A percentile compares a stretch with the other conserved stretches of the same genome.
Conservation (phyloP, 2,888 invertebrate genomes). For the Gryllus longicercus region DNA sequence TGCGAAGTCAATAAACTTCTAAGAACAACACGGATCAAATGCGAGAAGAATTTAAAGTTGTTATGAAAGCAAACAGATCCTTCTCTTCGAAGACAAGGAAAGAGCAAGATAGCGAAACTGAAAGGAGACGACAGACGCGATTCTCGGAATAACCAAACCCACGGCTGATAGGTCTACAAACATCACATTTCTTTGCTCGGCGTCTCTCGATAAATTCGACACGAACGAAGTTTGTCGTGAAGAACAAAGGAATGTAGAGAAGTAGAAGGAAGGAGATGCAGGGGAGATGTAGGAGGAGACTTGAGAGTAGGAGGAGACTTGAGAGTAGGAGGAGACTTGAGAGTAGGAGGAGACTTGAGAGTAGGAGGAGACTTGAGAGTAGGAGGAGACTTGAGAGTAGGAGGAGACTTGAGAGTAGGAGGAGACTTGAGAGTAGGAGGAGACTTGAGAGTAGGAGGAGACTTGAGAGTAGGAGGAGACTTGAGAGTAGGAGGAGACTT, state of each 20-base stretch:
- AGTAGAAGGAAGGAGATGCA: not conserved
- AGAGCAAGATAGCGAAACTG: not conserved
- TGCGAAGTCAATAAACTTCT: conserved; percentile 1
- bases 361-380: too few relatives aligned
- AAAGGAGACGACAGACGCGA: not conserved
- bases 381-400: too few relatives aligned
- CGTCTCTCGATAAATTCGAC: not conserved
- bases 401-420: too few relatives aligned
- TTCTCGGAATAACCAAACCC: not conserved
- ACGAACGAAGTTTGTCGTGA: not conserved
- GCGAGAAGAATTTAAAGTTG: conserved; percentile 17
- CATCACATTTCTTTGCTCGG: not conserved
- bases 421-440: too few relatives aligned
- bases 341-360: too few relatives aligned
- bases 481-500: too few relatives aligned
- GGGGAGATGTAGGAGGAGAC: not conserved
- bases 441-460: too few relatives aligned
- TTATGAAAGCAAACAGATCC: conserved; percentile 4
- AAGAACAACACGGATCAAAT: conserved; percentile 17
- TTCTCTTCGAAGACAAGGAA: not conserved
- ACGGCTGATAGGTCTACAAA: not conserved
- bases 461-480: too few relatives aligned
- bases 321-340: too few relatives aligned
- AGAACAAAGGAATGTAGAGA: not conserved
- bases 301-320: too few relatives aligned